Evolutionary conservation across 2,113 vertebrate species (phyloP).

Genomic region (Pogonocichla stellata): DNA sequence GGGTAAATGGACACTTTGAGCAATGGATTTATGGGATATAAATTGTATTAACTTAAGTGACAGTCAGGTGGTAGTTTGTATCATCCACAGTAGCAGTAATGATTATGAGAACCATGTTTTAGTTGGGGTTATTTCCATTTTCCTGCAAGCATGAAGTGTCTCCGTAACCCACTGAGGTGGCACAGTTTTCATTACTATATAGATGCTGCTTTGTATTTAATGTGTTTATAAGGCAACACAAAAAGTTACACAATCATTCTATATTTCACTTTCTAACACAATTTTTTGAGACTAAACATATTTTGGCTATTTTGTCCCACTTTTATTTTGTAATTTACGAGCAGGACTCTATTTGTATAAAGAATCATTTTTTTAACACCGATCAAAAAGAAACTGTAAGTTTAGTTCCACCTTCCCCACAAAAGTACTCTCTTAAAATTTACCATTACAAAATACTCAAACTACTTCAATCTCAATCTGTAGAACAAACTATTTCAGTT

Average conservation of each 20-base stretch:
- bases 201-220: background rate
- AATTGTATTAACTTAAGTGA: background rate
- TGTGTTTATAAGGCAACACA: background rate
- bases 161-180: background rate
- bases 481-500: background rate
- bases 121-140: background rate
- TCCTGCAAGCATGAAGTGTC: background rate
- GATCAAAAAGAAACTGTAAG: background rate
- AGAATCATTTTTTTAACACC: background rate
- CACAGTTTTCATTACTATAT: background rate
- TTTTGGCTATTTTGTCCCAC: background rate
- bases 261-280: background rate
- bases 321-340: background rate
- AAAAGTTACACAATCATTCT: background rate
- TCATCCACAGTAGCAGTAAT: no score
- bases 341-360: background rate
- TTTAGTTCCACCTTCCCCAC: background rate
- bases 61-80: background rate
- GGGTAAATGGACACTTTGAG: conserved; percentile 65
- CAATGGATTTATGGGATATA: conserved; percentile 83
- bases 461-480: background rate
- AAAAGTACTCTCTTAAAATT: background rate
- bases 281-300: background rate
- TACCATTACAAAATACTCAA: background rate
- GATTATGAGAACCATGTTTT: background rate